Evolutionary conservation across 2,797 vertebrate species (phyloP).

Genomic region (Falco novaeseelandiae): DNA sequence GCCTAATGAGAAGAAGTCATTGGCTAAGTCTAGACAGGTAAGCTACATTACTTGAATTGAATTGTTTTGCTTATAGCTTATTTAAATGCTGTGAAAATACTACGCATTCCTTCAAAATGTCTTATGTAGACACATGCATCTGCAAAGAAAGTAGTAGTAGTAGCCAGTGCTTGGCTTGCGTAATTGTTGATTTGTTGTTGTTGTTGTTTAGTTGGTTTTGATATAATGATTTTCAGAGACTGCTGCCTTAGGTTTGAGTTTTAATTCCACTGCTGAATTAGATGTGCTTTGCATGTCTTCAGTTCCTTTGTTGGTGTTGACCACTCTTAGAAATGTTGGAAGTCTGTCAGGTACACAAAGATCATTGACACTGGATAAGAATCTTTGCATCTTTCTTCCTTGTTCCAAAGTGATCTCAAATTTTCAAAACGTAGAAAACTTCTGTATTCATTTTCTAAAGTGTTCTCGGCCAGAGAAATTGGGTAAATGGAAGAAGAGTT

Average conservation of each 20-base stretch:
- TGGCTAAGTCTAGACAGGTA: constrained; percentile 86
- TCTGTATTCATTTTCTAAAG: neutral
- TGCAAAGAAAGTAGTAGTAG: neutral
- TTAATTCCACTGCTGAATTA: neutral
- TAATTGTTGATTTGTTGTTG: neutral
- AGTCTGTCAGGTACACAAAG: neutral
- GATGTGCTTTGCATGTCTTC: neutral
- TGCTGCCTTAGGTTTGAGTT: neutral
- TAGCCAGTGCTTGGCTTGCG: neutral
- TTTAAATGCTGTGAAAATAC: neutral
- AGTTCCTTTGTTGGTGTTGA: neutral
- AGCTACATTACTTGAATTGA: neutral
- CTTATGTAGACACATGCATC: neutral
- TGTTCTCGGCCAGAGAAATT: neutral
- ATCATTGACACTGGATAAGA: neutral
- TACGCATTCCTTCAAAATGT: neutral
- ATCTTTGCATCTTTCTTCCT: neutral
- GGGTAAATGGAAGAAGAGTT: neutral
- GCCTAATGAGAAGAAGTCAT: constrained; percentile 81
- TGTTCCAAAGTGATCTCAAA: neutral
- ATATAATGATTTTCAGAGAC: neutral
- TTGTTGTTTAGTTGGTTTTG: neutral
- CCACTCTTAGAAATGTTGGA: neutral
- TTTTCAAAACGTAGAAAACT: neutral
- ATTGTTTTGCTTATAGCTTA: neutral